Conservation (phyloP, 2,113 vertebrate genomes). For the Verasper variegatus region DNA sequence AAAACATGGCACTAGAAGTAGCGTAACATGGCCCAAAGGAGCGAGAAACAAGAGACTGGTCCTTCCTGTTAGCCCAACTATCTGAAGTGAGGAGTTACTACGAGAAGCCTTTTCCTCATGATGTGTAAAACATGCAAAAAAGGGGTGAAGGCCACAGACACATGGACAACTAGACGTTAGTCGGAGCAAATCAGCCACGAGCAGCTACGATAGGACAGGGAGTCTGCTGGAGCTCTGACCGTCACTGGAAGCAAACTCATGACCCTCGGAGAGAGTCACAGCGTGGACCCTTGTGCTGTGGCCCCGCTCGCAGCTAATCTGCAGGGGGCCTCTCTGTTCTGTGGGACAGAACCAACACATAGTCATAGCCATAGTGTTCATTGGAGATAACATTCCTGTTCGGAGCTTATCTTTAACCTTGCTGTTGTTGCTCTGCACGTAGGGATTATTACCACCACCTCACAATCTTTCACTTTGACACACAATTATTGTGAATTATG, state of each 20-base stretch:
- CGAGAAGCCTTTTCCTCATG: too few species aligned
- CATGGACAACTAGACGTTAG: background rate
- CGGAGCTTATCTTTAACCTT: background rate
- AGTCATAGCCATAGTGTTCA: background rate
- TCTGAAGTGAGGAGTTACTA: too few species aligned
- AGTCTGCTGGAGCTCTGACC: background rate
- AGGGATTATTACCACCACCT: too few species aligned
- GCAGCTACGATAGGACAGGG: background rate
- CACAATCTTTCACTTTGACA: background rate
- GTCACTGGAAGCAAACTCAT: background rate
- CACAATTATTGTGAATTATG: too few species aligned
- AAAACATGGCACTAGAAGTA: background rate
- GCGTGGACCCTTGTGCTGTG: background rate
- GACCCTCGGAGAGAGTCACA: background rate
- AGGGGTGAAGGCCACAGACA: too few species aligned
- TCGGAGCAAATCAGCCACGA: background rate
- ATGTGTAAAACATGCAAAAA: background rate
- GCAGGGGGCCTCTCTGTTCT: too few species aligned
- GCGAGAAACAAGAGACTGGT: too few species aligned
- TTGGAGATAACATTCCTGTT: background rate
- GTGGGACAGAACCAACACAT: background rate
- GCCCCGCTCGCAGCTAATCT: background rate
- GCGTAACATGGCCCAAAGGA: too few species aligned
- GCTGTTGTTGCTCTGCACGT: too few species aligned
- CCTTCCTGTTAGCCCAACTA: too few species aligned